These are phyloP conservation scores for Dipodomys merriami DNA, from an alignment of 2,113 vertebrate species.

Conservation along the genomic window DNA sequence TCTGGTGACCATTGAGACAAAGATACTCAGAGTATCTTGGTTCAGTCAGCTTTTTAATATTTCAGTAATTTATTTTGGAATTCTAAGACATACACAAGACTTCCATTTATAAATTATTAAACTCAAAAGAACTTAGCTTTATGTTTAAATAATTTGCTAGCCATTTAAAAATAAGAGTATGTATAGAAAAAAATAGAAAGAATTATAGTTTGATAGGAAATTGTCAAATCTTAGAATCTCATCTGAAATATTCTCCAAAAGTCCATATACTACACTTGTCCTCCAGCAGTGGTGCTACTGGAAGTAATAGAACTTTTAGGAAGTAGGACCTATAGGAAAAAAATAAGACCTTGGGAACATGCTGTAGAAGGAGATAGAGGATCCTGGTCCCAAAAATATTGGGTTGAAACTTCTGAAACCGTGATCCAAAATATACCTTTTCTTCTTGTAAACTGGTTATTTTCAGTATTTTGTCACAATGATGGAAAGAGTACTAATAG, in stretches of 20 bases:
- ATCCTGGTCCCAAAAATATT: too few species aligned
- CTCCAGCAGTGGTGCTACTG: background rate
- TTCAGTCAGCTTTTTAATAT: background rate
- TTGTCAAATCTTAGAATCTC: background rate
- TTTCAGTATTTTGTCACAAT: too few species aligned
- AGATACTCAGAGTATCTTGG: background rate
- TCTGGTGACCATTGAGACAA: background rate
- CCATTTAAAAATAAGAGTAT: background rate
- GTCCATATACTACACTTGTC: background rate
- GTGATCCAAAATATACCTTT: background rate
- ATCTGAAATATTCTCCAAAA: background rate
- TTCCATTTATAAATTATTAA: constrained; percentile 21
- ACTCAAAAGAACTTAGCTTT: background rate
- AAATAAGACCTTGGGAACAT: background rate
- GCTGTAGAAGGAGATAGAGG: too few species aligned
- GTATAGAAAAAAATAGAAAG: too few species aligned
- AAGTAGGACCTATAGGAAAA: background rate
- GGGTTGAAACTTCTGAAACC: too few species aligned
- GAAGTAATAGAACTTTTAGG: background rate
- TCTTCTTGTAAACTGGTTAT: background rate
- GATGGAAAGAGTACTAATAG: background rate
- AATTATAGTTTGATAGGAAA: background rate
- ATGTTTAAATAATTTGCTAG: background rate
- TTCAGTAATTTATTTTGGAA: background rate
- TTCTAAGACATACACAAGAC: background rate